Evolutionary conservation across 1,140 invertebrate species (phyloP).

Genomic region (Bemisia tabaci): DNA sequence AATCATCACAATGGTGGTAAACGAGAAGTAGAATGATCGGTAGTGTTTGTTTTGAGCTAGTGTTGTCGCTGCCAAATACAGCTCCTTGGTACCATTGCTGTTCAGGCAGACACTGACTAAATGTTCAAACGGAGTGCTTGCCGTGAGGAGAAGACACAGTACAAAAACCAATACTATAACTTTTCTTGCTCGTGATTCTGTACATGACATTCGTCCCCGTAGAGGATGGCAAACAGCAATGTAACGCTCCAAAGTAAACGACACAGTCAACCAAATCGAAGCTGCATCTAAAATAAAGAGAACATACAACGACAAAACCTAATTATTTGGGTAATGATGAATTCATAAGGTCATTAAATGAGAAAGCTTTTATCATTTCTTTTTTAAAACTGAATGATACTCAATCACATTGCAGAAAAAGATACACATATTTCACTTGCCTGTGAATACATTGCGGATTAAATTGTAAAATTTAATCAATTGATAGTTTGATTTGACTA

Average conservation of each 20-base stretch:
- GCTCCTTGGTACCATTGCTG: background rate
- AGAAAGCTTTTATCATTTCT: too few species aligned
- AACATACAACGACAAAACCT: background rate
- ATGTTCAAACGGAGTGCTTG: conserved; percentile 47
- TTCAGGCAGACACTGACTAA: background rate
- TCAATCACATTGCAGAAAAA: too few species aligned
- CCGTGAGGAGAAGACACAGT: conserved; percentile 46
- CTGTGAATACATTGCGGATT: too few species aligned
- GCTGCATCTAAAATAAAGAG: conserved; percentile 40
- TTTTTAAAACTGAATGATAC: too few species aligned
- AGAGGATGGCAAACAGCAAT: conserved; percentile 64
- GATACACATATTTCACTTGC: too few species aligned
- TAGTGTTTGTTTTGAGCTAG: conserved; percentile 42
- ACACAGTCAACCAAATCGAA: conserved; percentile 61
- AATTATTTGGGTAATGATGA: too few species aligned
- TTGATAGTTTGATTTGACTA: too few species aligned
- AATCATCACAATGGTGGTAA: conserved; percentile 47
- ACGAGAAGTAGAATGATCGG: conserved; percentile 47
- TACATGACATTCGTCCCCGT: conserved; percentile 52
- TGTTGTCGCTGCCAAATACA: background rate
- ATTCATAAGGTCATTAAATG: too few species aligned
- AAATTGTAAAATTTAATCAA: too few species aligned
- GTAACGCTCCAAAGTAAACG: conserved; percentile 64
- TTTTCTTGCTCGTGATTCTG: conserved; percentile 40
- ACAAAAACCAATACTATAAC: conserved; percentile 46